These are phyloP conservation scores for Ecdyonurus torrentis DNA, from an alignment of 2,888 invertebrate species.

Conservation along the genomic window DNA sequence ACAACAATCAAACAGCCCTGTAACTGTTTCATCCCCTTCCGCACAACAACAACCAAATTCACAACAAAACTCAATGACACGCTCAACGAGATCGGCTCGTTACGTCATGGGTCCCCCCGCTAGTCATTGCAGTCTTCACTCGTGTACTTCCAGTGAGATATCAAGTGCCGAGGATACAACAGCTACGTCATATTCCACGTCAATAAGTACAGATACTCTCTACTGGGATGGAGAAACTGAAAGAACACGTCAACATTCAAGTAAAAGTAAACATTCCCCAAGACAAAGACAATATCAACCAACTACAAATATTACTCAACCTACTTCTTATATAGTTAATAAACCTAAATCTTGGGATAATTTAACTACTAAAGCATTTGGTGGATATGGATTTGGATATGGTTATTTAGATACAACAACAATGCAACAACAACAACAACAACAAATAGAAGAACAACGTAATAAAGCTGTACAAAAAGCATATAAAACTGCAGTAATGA, in stretches of 20 bases:
- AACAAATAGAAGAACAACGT: not conserved
- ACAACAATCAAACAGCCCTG: constrained; percentile 23
- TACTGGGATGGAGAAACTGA: constrained; percentile 49
- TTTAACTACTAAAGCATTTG: constrained; percentile 66
- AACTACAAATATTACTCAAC: constrained; percentile 19
- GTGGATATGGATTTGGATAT: constrained; percentile 75
- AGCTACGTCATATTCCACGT: constrained; percentile 66
- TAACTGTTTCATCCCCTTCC: too few species aligned
- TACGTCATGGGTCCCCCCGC: constrained; percentile 52
- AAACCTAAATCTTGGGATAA: constrained; percentile 88
- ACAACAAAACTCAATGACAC: constrained; percentile 23
- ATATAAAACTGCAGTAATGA: constrained; percentile 12
- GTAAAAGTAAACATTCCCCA: constrained; percentile 9
- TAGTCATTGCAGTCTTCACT: constrained; percentile 66
- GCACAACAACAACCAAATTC: constrained; percentile 23
- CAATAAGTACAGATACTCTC: constrained; percentile 69
- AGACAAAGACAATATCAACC: not conserved
- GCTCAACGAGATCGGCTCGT: constrained; percentile 31
- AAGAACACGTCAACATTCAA: constrained; percentile 23
- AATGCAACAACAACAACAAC: not conserved
- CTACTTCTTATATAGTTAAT: constrained; percentile 27
- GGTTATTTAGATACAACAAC: constrained; percentile 59
- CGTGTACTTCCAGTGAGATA: constrained; percentile 60
- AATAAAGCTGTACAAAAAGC: constrained; percentile 22
- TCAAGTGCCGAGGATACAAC: constrained; percentile 54